Evolutionary conservation across 1,140 invertebrate genomes (phyloP), one percentile per base, ranked within the genome.

Genomic region (Tenebrio molitor): DNA sequence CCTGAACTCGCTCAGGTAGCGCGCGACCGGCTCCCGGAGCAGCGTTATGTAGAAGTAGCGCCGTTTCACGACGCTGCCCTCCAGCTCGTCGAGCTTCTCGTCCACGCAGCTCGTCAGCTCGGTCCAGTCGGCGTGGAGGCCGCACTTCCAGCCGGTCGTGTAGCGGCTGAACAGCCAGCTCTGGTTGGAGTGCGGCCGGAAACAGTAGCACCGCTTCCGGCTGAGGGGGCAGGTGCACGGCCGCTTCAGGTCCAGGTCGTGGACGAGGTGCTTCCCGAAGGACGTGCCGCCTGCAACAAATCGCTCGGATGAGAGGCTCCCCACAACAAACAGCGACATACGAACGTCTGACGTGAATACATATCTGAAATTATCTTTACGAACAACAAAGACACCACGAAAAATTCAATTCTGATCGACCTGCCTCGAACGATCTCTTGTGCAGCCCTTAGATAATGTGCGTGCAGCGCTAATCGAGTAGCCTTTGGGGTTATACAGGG

Each of bases 71-170:
- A 87, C 87, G 62, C 91, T 89, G 6, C 93, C 93, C 84, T 97
- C 94, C 77, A 93, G 91, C 84, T 93, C 91, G 81, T 96, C 93
- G 76, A 97, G 87, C 79, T 94, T 94, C 42, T 89, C 88, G 81
- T 96, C 93, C 39, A 97, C 95, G 84, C 95, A 95, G 79, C 89
- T 90, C 7, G 94, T 96, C 65, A 99, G 83, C 85, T 99, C 97
- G 8, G 97, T 99, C 93, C 96, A 99, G 86, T 99, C 95, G 6
- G 98, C 97, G 85, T 99, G 98, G 12, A 99, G 86, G 58, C 98
- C 97, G 87, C 98, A 99, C 80, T 95, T 95, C 98, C 98, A 99
- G 50, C 98, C 98, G 12, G 96, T 98, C 4, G 97, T 98, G 85
- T 98, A 99, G 78, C 98, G 89, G 81, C 96, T 98, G 85, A 99